Base-by-base conservation (phyloP, 2,113 vertebrate species). In the Etia nguti region DNA sequence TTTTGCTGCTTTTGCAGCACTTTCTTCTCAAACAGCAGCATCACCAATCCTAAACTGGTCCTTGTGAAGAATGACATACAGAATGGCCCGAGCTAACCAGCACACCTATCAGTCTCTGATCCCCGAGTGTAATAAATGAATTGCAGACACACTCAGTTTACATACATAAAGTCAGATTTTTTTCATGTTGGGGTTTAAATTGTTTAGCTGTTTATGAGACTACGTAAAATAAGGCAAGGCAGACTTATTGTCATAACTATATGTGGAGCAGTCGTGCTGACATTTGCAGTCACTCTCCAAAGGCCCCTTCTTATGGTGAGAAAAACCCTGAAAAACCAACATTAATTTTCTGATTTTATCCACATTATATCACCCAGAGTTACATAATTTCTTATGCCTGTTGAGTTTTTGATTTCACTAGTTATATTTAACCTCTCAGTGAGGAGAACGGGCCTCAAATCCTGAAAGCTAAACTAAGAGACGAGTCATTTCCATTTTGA, bases 401-500 rank as follows among this genome's bases (percentile, higher is more conserved):
- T 80, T 38, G 15, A 65, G 62, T 55, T 77, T 86, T 79, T 79
- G 41, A 59, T 83, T 24, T 80, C 9, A 38, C 88, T 96, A 95
- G 95, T 93, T 92, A 92, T 95, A 95, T 93, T 81, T 2, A 5
- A 36, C 38, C 68, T 36, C 41, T 86, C 18, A 15, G 54, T 81
- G 57, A 65, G 22, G 77, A 86, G 48, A 84, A 84, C 82, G n/a
- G 82, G 81, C 75, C 70, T 89, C 56, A 65, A 56, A 82, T 80
- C 88, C 90, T 91, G 4, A 6, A 82, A 46, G 90, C 94, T 95
- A 86, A 93, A 94, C 88, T 89, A 77, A 77, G 86, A 90, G 93
- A 59, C 43, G 79, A 82, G 89, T 85, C 90, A 29, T 82, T 93
- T 93, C 95, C 92, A 92, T 95, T 94, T 93, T 92, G 93, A 93